Evolutionary conservation across 1,140 invertebrate genomes (phyloP).

Genomic region (Branchinecta lindahli): DNA sequence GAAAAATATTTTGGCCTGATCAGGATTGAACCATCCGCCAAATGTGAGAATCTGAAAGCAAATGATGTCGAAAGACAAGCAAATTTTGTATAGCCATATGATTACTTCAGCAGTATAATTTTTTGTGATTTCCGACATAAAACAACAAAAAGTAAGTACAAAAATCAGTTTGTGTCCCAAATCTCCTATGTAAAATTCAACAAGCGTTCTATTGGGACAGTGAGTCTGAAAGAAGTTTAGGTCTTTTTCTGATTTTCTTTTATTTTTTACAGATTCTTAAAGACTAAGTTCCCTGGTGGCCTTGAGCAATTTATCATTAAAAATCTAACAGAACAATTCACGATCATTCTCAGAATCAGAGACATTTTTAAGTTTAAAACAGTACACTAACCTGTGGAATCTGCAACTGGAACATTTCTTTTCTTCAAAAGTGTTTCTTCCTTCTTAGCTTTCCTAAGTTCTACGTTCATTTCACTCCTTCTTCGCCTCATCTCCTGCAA

Average conservation of each 20-base stretch:
- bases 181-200: no score
- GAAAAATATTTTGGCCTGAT: no score
- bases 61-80: no score
- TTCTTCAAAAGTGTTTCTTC: slow-evolving; percentile 90
- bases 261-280: background rate
- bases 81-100: no score
- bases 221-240: background rate
- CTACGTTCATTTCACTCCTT: slow-evolving; percentile 86
- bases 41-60: no score
- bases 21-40: no score
- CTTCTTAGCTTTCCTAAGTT: slow-evolving; percentile 88
- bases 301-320: background rate
- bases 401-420: slow-evolving; percentile 72
- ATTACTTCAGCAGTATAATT: no score
- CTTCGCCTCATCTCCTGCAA: slow-evolving; percentile 84
- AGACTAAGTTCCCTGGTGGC: background rate
- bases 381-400: slow-evolving; percentile 46
- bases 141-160: no score
- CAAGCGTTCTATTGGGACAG: no score
- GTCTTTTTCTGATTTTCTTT: background rate
- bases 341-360: background rate
- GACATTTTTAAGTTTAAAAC: background rate
- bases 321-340: background rate
- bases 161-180: no score
- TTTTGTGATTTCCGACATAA: no score